Conservation (phyloP, 2,113 vertebrate species). For the Brevimyrus niger region DNA sequence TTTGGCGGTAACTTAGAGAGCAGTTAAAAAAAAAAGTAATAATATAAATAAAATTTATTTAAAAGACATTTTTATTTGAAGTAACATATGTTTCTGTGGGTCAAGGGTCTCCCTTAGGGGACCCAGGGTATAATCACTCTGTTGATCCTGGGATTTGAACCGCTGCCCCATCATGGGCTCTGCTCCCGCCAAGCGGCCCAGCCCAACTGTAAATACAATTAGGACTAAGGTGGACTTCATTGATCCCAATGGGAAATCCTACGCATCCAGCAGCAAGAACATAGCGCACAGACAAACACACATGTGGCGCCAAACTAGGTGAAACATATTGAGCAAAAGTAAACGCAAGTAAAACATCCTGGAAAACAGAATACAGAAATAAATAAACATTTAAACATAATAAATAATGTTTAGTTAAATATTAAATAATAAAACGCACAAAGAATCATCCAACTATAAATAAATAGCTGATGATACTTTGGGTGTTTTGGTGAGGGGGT, state of each 20-base stretch:
- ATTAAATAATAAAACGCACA: background rate
- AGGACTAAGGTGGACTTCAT: background rate
- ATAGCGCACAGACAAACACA: background rate
- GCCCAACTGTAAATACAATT: background rate
- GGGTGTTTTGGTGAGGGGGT: background rate
- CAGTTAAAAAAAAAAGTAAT: background rate
- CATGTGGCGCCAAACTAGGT: background rate
- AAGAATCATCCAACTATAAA: background rate
- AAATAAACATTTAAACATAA: background rate
- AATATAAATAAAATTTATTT: background rate
- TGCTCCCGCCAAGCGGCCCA: background rate
- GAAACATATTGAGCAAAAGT: background rate
- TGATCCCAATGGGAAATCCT: background rate
- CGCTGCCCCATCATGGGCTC: background rate
- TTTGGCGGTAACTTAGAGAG: background rate
- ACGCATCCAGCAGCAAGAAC: background rate
- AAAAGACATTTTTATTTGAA: background rate
- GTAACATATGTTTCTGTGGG: background rate
- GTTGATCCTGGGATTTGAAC: background rate
- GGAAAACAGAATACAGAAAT: background rate
- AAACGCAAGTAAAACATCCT: background rate
- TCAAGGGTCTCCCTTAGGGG: background rate
- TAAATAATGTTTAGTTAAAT: background rate
- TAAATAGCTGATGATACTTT: background rate
- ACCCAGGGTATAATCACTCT: background rate